These are phyloP conservation scores for Numenius phaeopus DNA, from an alignment of 2,797 vertebrate species.

Conservation along the genomic window DNA sequence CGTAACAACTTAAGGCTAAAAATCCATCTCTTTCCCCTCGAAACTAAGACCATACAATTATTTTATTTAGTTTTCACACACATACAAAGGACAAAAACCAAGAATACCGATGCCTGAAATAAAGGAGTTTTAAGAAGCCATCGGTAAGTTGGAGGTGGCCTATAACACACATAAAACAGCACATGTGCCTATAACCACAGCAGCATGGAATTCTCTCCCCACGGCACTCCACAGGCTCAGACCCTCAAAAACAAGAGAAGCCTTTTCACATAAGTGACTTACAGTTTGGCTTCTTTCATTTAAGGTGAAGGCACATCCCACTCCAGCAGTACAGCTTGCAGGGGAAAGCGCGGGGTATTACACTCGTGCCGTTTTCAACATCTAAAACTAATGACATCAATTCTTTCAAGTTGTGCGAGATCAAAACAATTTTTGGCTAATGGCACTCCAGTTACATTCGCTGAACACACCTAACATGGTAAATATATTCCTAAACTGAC, in stretches of 20 bases:
- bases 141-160: not conserved
- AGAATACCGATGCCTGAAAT: not conserved
- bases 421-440: conserved; percentile 33
- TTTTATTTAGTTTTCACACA: not conserved
- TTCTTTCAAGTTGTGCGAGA: not conserved
- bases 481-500: conserved; percentile 23
- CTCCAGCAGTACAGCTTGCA: not conserved
- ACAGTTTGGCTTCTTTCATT: not conserved
- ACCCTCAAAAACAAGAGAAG: not conserved
- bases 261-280: not conserved
- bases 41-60: not conserved
- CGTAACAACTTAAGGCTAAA: not conserved
- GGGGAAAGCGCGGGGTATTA: not conserved
- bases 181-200: not conserved
- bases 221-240: rapidly evolving
- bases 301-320: not conserved
- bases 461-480: not conserved
- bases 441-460: not conserved
- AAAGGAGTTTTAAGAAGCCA: not conserved
- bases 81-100: not conserved
- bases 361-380: not conserved
- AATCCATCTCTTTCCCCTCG: not conserved
- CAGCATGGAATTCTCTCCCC: not conserved
- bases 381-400: not conserved
- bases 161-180: not conserved